Evolutionary conservation across 64 coral and sea anemone species (phyloP).

Genomic region (Montipora efflorescens): DNA sequence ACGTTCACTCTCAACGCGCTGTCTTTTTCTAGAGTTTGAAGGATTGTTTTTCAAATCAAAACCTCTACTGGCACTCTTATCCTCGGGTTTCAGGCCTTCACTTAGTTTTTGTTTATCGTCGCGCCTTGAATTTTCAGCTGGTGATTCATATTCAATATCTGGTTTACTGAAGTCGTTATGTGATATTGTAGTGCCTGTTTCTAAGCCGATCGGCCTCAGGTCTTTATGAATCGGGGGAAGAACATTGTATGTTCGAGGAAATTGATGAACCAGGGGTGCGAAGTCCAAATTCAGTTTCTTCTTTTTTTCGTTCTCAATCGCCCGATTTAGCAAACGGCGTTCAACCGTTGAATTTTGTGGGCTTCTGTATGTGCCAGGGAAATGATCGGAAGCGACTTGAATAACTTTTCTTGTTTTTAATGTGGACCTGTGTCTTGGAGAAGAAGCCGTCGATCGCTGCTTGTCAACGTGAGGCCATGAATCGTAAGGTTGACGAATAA

Average conservation of each 20-base stretch:
- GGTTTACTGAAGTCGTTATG: background rate
- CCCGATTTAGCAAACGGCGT: background rate
- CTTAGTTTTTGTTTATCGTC: background rate
- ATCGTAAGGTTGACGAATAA: background rate
- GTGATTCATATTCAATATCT: background rate
- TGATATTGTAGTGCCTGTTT: background rate
- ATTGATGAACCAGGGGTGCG: slow-evolving; percentile 64
- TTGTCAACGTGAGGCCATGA: background rate
- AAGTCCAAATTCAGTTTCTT: slow-evolving; percentile 9
- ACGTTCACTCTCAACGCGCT: background rate
- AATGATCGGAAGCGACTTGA: slow-evolving; percentile 35
- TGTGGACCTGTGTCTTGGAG: background rate
- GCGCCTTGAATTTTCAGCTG: background rate
- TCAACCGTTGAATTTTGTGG: background rate
- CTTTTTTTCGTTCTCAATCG: background rate
- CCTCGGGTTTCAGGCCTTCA: background rate
- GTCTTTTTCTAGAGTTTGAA: slow-evolving; percentile 9
- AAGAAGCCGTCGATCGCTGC: background rate
- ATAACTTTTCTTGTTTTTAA: slow-evolving; percentile 16
- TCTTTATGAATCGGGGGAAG: slow-evolving; percentile 82
- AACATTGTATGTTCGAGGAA: slow-evolving; percentile 72
- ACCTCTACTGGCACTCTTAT: background rate
- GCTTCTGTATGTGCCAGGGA: slow-evolving; percentile 23
- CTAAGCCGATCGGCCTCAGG: background rate
- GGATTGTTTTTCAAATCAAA: background rate